Conservation (phyloP, 1,140 invertebrate species). For the Campoletis sonorensis region DNA sequence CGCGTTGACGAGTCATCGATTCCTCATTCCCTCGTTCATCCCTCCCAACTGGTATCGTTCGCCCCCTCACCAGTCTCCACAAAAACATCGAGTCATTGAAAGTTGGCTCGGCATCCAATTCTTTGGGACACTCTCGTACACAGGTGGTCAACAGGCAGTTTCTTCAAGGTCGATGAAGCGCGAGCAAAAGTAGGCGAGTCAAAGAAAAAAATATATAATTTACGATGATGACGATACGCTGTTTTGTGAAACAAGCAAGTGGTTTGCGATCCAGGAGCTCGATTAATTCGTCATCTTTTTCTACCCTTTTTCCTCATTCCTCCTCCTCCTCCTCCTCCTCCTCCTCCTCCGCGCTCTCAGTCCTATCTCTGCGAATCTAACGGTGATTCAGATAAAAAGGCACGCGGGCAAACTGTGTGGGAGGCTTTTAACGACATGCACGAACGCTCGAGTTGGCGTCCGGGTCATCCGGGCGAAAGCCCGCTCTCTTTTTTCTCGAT, state of each 20-base stretch:
- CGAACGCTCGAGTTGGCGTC: conserved; percentile 17
- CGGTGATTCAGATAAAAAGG: conserved; percentile 26
- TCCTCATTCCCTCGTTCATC: no score
- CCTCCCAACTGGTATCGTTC: no score
- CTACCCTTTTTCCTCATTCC: not conserved
- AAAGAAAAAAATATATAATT: no score
- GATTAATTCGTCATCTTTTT: conserved; percentile 38
- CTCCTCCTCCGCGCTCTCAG: conserved; percentile 22
- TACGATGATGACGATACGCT: no score
- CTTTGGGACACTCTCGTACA: not conserved
- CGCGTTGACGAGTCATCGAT: conserved; percentile 23
- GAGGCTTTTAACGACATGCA: not conserved
- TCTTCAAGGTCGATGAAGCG: conserved; percentile 32
- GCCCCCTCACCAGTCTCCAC: no score
- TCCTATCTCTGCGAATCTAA: conserved; percentile 13
- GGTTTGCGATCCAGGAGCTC: not conserved
- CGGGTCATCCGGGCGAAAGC: conserved; percentile 24
- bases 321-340: conserved; percentile 22
- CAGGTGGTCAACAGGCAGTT: conserved; percentile 19
- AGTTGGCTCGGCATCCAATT: conserved; percentile 31
- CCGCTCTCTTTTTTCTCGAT: not conserved
- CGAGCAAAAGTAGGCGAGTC: not conserved
- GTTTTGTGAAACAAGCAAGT: conserved; percentile 21
- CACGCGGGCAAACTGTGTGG: conserved; percentile 8
- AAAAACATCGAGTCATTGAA: not conserved